These are phyloP conservation scores for Anarsia innoxiella DNA, from an alignment of 2,888 invertebrate genomes.

Conservation along the genomic window DNA sequence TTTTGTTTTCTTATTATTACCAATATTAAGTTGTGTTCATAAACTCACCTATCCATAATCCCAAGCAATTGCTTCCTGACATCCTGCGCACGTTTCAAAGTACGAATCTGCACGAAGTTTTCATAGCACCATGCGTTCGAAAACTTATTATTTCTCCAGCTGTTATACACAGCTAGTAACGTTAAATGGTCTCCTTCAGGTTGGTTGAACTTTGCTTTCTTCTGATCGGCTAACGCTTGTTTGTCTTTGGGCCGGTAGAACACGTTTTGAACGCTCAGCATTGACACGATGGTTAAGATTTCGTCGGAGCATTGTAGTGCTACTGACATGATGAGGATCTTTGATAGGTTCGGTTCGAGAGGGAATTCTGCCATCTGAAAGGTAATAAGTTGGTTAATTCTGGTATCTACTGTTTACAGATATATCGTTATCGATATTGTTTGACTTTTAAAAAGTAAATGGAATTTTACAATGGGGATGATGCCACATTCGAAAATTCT, in stretches of 20 bases:
- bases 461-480: too few relatives aligned
- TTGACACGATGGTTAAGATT: slow-evolving; percentile 97
- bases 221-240: slow-evolving; percentile 97
- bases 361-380: slow-evolving; percentile 99
- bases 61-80: slow-evolving; percentile 97
- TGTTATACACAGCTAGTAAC: slow-evolving; percentile 97
- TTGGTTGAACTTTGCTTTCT: slow-evolving; percentile 99
- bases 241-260: slow-evolving; percentile 94
- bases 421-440: too few relatives aligned
- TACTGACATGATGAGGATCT: slow-evolving; percentile 99
- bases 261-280: slow-evolving; percentile 99
- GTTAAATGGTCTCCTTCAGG: slow-evolving; percentile 99
- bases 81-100: slow-evolving; percentile 97
- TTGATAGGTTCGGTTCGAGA: slow-evolving; percentile 96
- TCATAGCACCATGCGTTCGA: slow-evolving; percentile 99
- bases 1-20: background rate
- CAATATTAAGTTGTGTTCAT: background rate
- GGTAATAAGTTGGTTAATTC: too few relatives aligned
- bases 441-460: too few relatives aligned
- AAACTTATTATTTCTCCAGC: slow-evolving; percentile 99
- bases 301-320: slow-evolving; percentile 98
- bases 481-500: too few relatives aligned
- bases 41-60: slow-evolving; percentile 91
- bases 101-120: slow-evolving; percentile 98
- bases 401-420: too few relatives aligned